phyloP scores from a whole-genome alignment of 2,888 invertebrate genomes.

The Aleiodes testaceus region DNA sequence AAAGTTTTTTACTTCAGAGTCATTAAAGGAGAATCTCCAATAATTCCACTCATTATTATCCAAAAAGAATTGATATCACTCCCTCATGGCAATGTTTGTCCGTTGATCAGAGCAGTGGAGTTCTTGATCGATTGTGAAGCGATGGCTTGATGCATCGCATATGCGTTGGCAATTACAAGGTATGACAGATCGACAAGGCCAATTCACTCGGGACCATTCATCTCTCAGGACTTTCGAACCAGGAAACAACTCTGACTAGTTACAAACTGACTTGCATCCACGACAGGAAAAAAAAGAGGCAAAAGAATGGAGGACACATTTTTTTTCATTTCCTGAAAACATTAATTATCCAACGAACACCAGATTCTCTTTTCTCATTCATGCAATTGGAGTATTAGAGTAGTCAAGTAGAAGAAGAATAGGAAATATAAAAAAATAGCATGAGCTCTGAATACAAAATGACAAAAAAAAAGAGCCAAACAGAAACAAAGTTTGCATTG shows the following conservation, averaged over 20 bases:
- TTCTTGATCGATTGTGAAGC: slow-evolving; percentile 39
- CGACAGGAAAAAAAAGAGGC: too few relatives aligned
- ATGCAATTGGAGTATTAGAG: slow-evolving; percentile 28
- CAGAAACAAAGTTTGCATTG: background rate
- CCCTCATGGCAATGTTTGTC: background rate
- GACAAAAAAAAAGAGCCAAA: slow-evolving; percentile 3
- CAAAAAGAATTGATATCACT: background rate
- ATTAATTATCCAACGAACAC: slow-evolving; percentile 24
- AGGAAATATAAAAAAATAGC: slow-evolving; percentile 1
- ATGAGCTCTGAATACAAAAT: slow-evolving; percentile 7
- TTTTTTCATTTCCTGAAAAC: slow-evolving; percentile 7
- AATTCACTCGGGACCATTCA: slow-evolving; percentile 34
- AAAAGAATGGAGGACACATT: background rate
- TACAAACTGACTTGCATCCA: slow-evolving; percentile 4
- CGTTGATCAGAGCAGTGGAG: slow-evolving; percentile 39
- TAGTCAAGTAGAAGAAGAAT: slow-evolving; percentile 9
- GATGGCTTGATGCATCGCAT: slow-evolving; percentile 45
- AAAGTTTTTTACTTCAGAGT: slow-evolving; percentile 15
- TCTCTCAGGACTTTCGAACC: slow-evolving; percentile 29
- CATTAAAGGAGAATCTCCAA: background rate
- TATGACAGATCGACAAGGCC: slow-evolving; percentile 42
- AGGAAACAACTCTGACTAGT: slow-evolving; percentile 31
- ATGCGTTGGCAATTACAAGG: slow-evolving; percentile 49
- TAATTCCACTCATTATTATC: too few relatives aligned
- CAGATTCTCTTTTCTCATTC: background rate